A percentile compares a stretch with the other conserved stretches of the same genome.
Evolutionary conservation across 2,888 invertebrate genomes (phyloP).

Genomic region (Perdita meconis): DNA sequence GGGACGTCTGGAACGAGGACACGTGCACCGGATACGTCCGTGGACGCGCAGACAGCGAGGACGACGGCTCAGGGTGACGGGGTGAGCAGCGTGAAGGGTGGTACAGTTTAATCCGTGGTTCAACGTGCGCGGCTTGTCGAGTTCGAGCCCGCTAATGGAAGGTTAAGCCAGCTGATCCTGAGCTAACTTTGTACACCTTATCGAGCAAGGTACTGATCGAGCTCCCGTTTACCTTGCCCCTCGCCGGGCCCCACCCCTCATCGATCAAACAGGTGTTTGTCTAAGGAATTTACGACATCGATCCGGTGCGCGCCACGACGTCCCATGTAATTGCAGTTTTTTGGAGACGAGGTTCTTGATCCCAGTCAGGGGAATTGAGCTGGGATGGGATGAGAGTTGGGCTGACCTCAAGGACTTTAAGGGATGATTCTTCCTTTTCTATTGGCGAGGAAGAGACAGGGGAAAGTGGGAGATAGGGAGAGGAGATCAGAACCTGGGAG

Average conservation of each 20-base stretch:
- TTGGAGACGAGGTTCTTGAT: neutral
- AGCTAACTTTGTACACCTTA: constrained; percentile 73
- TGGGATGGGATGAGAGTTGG: too few species aligned
- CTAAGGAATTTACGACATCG: constrained; percentile 62
- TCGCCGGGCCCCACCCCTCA: neutral
- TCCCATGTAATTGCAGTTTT: constrained; percentile 40
- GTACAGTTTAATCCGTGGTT: constrained; percentile 68
- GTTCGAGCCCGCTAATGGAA: constrained; percentile 74
- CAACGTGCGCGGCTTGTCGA: constrained; percentile 65
- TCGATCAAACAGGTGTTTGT: constrained; percentile 73
- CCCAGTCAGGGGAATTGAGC: too few species aligned
- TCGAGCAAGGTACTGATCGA: constrained; percentile 70
- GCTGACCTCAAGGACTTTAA: too few species aligned
- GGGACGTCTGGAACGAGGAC: constrained; percentile 48
- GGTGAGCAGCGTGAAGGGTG: constrained; percentile 27
- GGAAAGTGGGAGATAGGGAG: too few species aligned
- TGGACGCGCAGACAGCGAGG: constrained; percentile 6
- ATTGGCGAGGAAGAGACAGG: too few species aligned
- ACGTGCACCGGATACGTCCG: constrained; percentile 41
- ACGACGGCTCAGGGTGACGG: neutral
- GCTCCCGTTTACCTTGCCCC: constrained; percentile 60
- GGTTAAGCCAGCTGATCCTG: constrained; percentile 77
- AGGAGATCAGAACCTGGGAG: too few species aligned
- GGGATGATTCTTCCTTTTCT: too few species aligned
- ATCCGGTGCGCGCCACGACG: constrained; percentile 1